Conservation (phyloP, 2,797 vertebrate species). For the Nyctibius grandis region DNA sequence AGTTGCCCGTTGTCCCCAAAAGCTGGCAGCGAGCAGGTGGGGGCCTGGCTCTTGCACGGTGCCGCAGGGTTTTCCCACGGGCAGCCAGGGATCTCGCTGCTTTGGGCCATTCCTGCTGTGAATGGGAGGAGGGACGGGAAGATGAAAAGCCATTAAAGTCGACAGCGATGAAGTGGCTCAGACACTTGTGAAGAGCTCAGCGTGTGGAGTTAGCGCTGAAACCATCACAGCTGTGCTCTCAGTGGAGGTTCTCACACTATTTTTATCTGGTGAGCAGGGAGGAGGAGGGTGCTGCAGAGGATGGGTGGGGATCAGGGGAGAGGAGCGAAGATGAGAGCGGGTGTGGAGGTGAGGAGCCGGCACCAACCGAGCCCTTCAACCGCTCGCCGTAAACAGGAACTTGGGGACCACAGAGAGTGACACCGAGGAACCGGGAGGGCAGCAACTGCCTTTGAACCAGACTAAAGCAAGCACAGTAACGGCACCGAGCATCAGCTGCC, state of each 20-base stretch:
- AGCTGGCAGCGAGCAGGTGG: neutral
- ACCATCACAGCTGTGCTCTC: neutral
- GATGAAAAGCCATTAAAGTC: accelerated
- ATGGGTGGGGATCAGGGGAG: conserved; percentile 38
- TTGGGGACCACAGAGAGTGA: neutral
- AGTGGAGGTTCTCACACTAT: neutral
- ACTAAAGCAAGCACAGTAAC: accelerated
- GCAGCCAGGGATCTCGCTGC: neutral
- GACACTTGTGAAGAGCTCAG: neutral
- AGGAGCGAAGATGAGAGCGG: neutral
- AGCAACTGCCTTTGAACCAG: neutral
- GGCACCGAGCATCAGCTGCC: neutral
- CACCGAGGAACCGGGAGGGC: neutral
- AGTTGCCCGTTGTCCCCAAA: neutral
- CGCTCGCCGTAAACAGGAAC: conserved; percentile 2
- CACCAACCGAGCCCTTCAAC: neutral
- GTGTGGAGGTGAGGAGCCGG: neutral
- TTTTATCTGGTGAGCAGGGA: neutral
- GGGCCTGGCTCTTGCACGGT: neutral
- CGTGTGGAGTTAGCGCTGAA: accelerated
- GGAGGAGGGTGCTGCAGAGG: neutral
- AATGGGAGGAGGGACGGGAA: neutral
- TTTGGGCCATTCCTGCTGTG: neutral
- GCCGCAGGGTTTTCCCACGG: neutral
- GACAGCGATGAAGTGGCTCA: neutral